Conservation (phyloP, 2,113 vertebrate species). For the Xenopus laevis region DNA sequence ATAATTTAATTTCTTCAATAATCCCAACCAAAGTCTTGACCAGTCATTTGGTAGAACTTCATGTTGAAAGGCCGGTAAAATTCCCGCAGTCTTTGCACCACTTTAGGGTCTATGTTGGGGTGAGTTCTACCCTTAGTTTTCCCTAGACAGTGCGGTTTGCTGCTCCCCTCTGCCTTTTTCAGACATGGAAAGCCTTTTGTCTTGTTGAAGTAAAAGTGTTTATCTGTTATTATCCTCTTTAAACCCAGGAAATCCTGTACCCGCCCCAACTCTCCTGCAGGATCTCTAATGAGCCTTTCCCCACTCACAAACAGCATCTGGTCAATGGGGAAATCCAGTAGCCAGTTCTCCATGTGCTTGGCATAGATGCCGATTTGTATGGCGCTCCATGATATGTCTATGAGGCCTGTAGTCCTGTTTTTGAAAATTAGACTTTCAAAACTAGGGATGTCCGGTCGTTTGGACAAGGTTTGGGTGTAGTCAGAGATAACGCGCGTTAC, state of each 20-base stretch:
- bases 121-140: constrained; percentile 92
- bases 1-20: constrained; percentile 49
- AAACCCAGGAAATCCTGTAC: constrained; percentile 96
- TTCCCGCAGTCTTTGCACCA: constrained; percentile 79
- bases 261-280: constrained; percentile 86
- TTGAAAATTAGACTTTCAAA: constrained; percentile 90
- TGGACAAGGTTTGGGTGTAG: constrained; percentile 91
- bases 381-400: constrained; percentile 92
- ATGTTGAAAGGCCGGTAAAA: constrained; percentile 92
- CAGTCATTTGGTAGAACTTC: constrained; percentile 95
- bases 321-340: constrained; percentile 81
- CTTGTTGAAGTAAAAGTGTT: constrained; percentile 98
- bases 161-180: constrained; percentile 71
- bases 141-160: constrained; percentile 91
- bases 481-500: constrained; percentile 89
- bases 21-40: constrained; percentile 84
- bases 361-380: constrained; percentile 95
- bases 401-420: constrained; percentile 88
- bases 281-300: constrained; percentile 70
- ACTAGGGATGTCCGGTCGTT: constrained; percentile 86
- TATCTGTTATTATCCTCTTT: constrained; percentile 93
- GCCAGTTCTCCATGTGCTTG: constrained; percentile 95
- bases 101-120: constrained; percentile 78
- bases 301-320: constrained; percentile 82
- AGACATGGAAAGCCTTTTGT: constrained; percentile 97